Percentiles rank a stretch among this genome's conserved stretches.
Conservation (phyloP, 2,888 invertebrate genomes). For the Actias luna region DNA sequence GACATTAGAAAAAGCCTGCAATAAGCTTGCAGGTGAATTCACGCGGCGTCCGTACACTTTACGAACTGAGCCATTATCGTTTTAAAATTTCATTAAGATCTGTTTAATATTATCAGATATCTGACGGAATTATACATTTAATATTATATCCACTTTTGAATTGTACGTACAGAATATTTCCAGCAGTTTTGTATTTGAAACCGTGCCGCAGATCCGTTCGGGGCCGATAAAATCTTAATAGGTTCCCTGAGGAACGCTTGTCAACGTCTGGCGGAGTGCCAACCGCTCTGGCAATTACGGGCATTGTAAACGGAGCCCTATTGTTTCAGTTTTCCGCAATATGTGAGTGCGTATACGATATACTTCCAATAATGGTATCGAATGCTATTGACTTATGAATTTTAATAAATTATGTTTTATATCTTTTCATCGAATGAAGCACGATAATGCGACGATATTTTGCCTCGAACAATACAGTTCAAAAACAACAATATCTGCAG, state of each 20-base stretch:
- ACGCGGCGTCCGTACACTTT: too few relatives aligned
- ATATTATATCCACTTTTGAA: background rate
- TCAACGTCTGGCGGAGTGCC: constrained; percentile 19
- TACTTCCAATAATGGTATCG: background rate
- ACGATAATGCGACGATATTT: too few relatives aligned
- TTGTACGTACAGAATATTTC: constrained; percentile 8
- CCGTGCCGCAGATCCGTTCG: constrained; percentile 14
- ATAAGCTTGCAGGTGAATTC: too few relatives aligned
- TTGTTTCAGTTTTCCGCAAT: constrained; percentile 11
- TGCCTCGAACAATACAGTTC: too few relatives aligned
- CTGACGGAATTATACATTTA: background rate
- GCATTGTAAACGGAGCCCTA: constrained; percentile 15
- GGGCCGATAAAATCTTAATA: constrained; percentile 31
- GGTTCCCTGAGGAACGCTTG: constrained; percentile 22
- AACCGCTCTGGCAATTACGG: constrained; percentile 17
- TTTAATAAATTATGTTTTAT: background rate
- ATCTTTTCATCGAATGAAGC: background rate
- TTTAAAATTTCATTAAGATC: background rate
- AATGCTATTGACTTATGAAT: background rate
- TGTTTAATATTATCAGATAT: background rate
- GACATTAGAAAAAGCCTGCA: too few relatives aligned
- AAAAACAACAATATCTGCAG: too few relatives aligned
- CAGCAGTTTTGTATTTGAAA: constrained; percentile 14
- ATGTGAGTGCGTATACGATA: background rate
- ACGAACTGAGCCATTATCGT: too few relatives aligned